A percentile compares a stretch with the other conserved stretches of the same genome.
phyloP scores from a whole-genome alignment of 2,113 vertebrate genomes.

The Microcebus murinus region DNA sequence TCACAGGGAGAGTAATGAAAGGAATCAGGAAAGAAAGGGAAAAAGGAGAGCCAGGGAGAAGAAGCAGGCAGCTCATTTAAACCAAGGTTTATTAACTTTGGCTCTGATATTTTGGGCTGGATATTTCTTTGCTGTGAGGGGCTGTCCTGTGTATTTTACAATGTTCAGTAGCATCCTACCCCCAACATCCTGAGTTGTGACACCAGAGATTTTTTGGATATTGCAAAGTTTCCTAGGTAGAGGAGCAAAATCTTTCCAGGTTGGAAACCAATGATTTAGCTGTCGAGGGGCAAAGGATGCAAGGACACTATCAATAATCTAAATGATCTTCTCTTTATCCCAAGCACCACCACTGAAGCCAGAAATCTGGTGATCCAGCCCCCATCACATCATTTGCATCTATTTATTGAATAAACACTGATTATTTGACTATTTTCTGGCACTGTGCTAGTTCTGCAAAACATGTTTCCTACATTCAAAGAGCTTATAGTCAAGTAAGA shows the following conservation, averaged over 20 bases:
- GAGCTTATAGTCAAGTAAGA: background rate
- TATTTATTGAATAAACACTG: background rate
- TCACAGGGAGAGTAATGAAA: background rate
- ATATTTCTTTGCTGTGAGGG: background rate
- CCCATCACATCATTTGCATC: background rate
- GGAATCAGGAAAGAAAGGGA: background rate
- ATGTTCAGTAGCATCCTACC: background rate
- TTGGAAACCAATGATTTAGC: background rate
- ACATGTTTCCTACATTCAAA: background rate
- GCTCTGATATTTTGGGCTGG: background rate
- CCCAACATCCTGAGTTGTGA: background rate
- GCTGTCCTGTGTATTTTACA: fast-evolving
- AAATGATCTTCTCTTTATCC: background rate
- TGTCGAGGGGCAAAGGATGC: background rate
- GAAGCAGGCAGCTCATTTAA: background rate
- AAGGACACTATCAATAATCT: background rate
- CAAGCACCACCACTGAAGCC: background rate
- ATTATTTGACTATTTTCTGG: background rate
- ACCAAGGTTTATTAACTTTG: background rate
- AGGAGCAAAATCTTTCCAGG: background rate
- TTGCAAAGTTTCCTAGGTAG: background rate
- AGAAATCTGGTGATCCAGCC: background rate
- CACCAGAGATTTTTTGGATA: background rate
- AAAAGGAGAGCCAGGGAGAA: background rate
- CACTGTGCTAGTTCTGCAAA: background rate